Conservation (phyloP, 2,888 invertebrate genomes). For the Spialia ferax region DNA sequence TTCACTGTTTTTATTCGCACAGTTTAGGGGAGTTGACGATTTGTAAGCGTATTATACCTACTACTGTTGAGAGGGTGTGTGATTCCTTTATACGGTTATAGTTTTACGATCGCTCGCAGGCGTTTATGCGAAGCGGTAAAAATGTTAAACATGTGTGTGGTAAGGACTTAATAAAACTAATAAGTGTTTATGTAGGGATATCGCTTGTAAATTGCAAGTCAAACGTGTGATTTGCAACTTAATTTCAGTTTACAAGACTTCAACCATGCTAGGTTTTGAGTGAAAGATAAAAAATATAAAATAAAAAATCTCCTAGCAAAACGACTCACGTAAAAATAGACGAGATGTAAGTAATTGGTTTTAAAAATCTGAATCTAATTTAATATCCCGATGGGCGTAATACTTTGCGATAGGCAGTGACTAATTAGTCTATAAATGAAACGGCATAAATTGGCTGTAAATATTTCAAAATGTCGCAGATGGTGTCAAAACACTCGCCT, state of each 20-base stretch:
- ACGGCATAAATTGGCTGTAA: conserved; percentile 72
- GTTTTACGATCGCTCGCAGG: conserved; percentile 23
- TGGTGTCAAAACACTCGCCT: conserved; percentile 65
- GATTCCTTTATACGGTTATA: conserved; percentile 25
- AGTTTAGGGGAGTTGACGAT: conserved; percentile 56
- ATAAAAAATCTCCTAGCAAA: background rate
- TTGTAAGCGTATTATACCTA: conserved; percentile 23
- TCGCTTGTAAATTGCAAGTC: background rate
- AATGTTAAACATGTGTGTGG: conserved; percentile 7
- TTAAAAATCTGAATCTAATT: conserved; percentile 8
- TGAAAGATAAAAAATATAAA: background rate
- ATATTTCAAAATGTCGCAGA: conserved; percentile 71
- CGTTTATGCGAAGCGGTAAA: background rate
- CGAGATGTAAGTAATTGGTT: background rate
- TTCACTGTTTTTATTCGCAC: conserved; percentile 73
- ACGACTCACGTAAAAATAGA: background rate
- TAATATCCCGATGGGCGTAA: background rate
- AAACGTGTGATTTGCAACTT: background rate
- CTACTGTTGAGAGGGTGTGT: conserved; percentile 22
- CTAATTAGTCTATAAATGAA: conserved; percentile 46
- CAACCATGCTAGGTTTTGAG: background rate
- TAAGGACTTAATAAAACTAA: background rate
- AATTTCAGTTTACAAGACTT: background rate
- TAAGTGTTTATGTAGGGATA: background rate
- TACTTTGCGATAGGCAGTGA: conserved; percentile 22